phyloP scores from a whole-genome alignment of 2,888 invertebrate species.

The Bombylius major region DNA sequence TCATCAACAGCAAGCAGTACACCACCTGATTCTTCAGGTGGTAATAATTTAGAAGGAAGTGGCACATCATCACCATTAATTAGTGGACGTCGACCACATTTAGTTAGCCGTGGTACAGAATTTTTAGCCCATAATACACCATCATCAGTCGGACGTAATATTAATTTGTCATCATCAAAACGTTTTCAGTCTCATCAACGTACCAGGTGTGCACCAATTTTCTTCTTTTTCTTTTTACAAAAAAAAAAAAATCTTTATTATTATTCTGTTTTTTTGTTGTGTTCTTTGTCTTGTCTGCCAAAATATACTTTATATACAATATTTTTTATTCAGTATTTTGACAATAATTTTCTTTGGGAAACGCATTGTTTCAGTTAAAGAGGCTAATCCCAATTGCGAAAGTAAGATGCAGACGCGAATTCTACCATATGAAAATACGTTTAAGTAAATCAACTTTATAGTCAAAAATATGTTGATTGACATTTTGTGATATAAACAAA shows the following conservation, averaged over 20 bases:
- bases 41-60: background rate
- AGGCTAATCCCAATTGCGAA: too few species aligned
- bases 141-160: conserved; percentile 5
- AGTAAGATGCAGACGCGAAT: too few species aligned
- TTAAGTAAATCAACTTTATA: too few species aligned
- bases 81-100: conserved; percentile 10
- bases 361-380: too few species aligned
- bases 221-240: background rate
- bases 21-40: background rate
- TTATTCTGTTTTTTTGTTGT: background rate
- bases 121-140: conserved; percentile 15
- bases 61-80: background rate
- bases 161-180: conserved; percentile 8
- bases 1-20: background rate
- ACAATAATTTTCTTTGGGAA: too few species aligned
- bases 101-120: conserved; percentile 15
- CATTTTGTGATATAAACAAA: too few species aligned
- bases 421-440: too few species aligned
- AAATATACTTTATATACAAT: too few species aligned
- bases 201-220: conserved; percentile 8
- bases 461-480: too few species aligned
- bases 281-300: background rate
- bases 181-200: conserved; percentile 7
- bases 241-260: background rate
- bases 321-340: too few species aligned